phyloP scores from a whole-genome alignment of 2,113 vertebrate species.

The Galemys pyrenaicus region DNA sequence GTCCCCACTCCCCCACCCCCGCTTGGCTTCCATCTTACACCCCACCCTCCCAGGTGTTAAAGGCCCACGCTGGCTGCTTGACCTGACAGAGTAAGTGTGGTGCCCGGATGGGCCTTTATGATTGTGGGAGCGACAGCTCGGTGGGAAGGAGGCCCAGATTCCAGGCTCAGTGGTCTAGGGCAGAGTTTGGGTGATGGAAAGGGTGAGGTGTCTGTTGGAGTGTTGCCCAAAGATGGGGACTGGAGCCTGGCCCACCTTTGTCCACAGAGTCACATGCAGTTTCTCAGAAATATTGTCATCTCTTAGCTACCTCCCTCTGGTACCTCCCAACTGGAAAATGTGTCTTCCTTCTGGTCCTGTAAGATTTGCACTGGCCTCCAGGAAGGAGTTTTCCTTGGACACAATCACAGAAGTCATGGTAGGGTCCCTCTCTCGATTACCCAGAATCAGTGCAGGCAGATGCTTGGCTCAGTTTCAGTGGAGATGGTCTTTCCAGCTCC shows the following conservation, averaged over 20 bases:
- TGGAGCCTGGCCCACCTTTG: not conserved
- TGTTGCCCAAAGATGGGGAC: not conserved
- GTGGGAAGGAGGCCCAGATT: not conserved
- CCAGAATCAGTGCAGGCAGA: not conserved
- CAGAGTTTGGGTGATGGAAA: not conserved
- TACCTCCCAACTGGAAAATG: not conserved
- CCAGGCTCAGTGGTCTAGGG: not conserved
- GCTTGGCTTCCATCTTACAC: not conserved
- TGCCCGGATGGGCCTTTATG: not conserved
- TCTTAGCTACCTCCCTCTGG: not conserved
- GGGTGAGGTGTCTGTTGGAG: too few species aligned
- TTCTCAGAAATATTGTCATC: not conserved
- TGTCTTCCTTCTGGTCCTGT: not conserved
- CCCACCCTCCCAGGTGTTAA: too few species aligned
- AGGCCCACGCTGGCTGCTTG: not conserved
- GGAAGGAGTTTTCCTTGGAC: not conserved
- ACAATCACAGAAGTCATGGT: not conserved
- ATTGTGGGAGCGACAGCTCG: not conserved
- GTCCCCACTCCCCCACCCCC: not conserved
- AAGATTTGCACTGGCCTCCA: not conserved
- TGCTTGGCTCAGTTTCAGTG: not conserved
- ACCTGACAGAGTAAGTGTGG: not conserved
- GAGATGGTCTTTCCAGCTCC: not conserved
- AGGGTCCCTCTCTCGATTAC: not conserved
- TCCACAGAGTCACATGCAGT: not conserved